Evolutionary conservation across 2,888 invertebrate species (phyloP), one percentile per base, ranked within the genome.

Genomic region (Cephonodes hylas): DNA sequence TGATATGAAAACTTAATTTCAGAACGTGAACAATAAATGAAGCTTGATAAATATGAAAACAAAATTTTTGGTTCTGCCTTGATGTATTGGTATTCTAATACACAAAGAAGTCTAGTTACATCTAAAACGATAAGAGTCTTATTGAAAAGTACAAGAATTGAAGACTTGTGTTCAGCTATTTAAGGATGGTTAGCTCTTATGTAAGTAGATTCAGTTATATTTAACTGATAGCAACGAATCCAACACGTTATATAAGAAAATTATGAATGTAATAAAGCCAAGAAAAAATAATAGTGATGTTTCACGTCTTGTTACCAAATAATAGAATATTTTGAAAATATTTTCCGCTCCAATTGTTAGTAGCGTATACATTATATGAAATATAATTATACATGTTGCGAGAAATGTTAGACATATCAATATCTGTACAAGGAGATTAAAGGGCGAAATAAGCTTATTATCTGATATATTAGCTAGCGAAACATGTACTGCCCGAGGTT

Each of bases 401-500:
- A 20, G 7, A 18, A 10, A 8, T 3, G 18, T 25, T 27, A 48
- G 7, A 25, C 8, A 2, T 15, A 48, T 27, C 15, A 48, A 15
- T 48, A 48, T 27, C n/a, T 48, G 15, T 8, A 18, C 15, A 46
- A 46, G 15, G 8, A 53, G 15, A 18, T 48, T 53, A 15, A 53
- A n/a, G 18, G 27, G 27, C 27, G n/a, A 42, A 18, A 42, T 25
- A 44, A 58, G 15, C 58, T 58, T 42, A 59, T 44, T 27, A 27
- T 44, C 27, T 38, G 15, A 58, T 59, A 66, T 65, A 75, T 75
- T 70, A 71, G 65, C 58, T 42, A 46, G 42, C 59, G 62, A 56
- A 42, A 59, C 66, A 53, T 73, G 75, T 73, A 73, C 58, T 64
- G 64, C 73, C 65, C 38, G 64, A 44, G 75, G 70, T 63, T 20